Conservation (phyloP, 37 sponge, comb jelly and placozoan genomes). For the Chondrilla cf. caribensis region DNA sequence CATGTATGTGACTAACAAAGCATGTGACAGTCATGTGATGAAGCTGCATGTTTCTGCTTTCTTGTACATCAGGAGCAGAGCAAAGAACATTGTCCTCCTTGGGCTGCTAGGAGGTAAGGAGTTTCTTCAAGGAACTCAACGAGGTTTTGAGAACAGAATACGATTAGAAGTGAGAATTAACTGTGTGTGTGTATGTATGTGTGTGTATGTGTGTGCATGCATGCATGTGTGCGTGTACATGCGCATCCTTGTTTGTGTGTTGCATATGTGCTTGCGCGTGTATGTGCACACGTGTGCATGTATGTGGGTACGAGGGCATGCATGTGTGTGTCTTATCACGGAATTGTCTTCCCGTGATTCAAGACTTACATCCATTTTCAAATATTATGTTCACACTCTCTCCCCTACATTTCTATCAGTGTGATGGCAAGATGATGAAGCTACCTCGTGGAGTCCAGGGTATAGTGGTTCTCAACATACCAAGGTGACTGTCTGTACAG, state of each 20-base stretch:
- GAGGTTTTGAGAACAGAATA: conserved; percentile 64
- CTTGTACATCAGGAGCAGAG: conserved; percentile 79
- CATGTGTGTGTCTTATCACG: too few relatives aligned
- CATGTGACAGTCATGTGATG: too few relatives aligned
- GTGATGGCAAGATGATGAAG: conserved; percentile 73
- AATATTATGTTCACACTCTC: not conserved
- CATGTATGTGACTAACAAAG: too few relatives aligned
- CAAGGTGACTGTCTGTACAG: conserved; percentile 40
- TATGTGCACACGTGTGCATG: too few relatives aligned
- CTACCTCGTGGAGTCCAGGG: conserved; percentile 84
- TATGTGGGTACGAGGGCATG: not conserved
- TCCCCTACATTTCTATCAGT: conserved; percentile 25
- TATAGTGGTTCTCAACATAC: conserved; percentile 87
- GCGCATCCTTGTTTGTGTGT: not conserved
- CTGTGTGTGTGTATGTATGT: not conserved
- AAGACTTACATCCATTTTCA: too few relatives aligned
- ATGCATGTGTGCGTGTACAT: not conserved
- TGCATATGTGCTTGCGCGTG: too few relatives aligned
- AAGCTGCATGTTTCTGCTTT: too few relatives aligned
- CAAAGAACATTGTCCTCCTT: conserved; percentile 80
- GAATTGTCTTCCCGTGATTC: too few relatives aligned
- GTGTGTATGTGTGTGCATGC: not conserved
- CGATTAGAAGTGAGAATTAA: conserved; percentile 40
- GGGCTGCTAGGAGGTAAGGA: conserved; percentile 79
- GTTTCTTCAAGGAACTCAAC: conserved; percentile 63